These are phyloP conservation scores for Falco berigora DNA, from an alignment of 2,797 vertebrate species.

Conservation along the genomic window DNA sequence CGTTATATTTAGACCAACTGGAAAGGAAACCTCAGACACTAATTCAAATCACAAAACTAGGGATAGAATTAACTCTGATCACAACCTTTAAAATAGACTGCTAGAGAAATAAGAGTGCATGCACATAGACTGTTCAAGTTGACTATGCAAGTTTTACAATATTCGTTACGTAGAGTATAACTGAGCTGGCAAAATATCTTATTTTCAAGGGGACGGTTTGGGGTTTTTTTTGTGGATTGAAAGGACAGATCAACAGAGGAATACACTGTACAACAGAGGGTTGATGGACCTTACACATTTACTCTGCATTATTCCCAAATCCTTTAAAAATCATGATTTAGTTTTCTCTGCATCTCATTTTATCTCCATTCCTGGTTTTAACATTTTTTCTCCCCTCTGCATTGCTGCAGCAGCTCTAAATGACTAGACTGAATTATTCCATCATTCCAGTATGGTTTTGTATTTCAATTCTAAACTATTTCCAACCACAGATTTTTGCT, in stretches of 20 bases:
- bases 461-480: not conserved
- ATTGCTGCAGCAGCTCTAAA: constrained; percentile 11
- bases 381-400: not conserved
- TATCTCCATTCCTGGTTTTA: not conserved
- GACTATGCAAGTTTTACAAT: not conserved
- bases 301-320: not conserved
- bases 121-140: not conserved
- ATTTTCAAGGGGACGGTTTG: not conserved
- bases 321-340: not conserved
- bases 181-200: not conserved
- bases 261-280: not conserved
- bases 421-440: not conserved
- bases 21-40: constrained; percentile 9
- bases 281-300: not conserved
- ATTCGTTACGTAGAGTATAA: not conserved
- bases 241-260: not conserved
- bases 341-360: not conserved
- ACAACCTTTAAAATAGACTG: not conserved
- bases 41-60: not conserved
- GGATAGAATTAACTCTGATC: constrained; percentile 3
- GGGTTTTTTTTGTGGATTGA: not conserved
- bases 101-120: not conserved
- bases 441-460: not conserved
- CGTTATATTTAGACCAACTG: constrained; percentile 37
- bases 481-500: not conserved